Percentiles rank a stretch among this genome's conserved stretches.
phyloP scores from a whole-genome alignment of 2,113 vertebrate genomes.

The Tylochromis polylepis region DNA sequence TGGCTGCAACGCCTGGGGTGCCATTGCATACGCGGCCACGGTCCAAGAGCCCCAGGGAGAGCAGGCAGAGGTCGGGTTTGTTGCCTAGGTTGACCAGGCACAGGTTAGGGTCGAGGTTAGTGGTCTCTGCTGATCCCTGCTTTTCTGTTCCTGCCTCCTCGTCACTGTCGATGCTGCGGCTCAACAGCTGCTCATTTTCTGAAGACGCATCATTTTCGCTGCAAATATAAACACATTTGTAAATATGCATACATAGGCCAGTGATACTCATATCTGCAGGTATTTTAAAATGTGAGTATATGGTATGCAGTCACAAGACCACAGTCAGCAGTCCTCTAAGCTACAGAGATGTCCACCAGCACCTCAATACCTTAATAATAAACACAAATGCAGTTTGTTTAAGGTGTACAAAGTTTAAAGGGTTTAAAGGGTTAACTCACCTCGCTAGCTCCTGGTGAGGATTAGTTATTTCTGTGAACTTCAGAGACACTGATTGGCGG shows the following conservation, averaged over 20 bases:
- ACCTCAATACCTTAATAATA: neutral
- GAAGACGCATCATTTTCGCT: slow-evolving; percentile 98
- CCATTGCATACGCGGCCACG: slow-evolving; percentile 75
- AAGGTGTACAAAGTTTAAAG: neutral
- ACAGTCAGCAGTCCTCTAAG: neutral
- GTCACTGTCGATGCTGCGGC: slow-evolving; percentile 94
- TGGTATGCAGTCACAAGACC: neutral
- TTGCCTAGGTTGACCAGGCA: slow-evolving; percentile 62
- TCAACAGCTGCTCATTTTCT: slow-evolving; percentile 93
- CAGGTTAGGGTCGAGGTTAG: slow-evolving; percentile 24
- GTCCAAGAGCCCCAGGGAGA: slow-evolving; percentile 88
- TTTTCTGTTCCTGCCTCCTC: slow-evolving; percentile 91
- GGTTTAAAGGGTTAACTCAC: neutral
- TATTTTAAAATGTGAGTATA: neutral
- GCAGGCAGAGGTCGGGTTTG: slow-evolving; percentile 83
- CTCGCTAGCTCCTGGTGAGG: neutral
- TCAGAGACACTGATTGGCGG: neutral
- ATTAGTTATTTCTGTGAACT: neutral
- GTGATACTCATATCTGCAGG: neutral
- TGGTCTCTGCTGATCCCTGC: slow-evolving; percentile 74
- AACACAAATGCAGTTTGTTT: neutral
- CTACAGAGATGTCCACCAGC: neutral
- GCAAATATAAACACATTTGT: neutral
- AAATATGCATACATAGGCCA: neutral
- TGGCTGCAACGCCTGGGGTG: slow-evolving; percentile 41